Percentiles rank a stretch among this genome's conserved stretches.
Conservation (phyloP, 2,797 vertebrate species). For the Spinibarbus caldwelli region DNA sequence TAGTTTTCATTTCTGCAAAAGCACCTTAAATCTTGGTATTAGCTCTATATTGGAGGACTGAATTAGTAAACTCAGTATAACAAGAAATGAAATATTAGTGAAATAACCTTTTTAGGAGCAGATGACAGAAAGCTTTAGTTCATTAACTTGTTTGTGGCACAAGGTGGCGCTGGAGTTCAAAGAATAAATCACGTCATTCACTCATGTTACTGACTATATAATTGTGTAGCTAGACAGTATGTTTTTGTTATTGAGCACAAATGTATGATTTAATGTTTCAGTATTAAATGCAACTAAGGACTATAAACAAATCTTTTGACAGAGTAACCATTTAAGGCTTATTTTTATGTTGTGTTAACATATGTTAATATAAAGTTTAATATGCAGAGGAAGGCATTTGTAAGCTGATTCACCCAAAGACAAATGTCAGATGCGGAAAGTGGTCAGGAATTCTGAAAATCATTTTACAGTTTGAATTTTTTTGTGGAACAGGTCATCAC, state of each 20-base stretch:
- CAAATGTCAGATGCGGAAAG: not conserved
- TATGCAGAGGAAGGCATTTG: not conserved
- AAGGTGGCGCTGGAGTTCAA: conserved; percentile 30
- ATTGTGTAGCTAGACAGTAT: not conserved
- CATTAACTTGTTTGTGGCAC: conserved; percentile 24
- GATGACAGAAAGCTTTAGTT: not conserved
- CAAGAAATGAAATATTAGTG: not conserved
- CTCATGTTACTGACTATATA: not conserved
- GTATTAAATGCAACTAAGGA: not conserved
- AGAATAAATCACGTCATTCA: not conserved
- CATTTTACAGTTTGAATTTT: not conserved
- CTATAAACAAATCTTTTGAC: not conserved
- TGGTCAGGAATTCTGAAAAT: not conserved
- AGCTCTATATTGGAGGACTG: not conserved
- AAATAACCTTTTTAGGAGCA: not conserved
- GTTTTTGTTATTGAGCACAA: not conserved
- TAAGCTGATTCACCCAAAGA: too few species aligned
- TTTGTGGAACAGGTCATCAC: not conserved
- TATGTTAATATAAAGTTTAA: not conserved
- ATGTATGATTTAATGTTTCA: not conserved
- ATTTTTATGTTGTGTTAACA: not conserved
- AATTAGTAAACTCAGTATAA: not conserved
- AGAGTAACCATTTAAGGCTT: not conserved
- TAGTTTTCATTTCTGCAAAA: not conserved
- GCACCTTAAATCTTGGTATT: not conserved